These are phyloP conservation scores for Chymomyza caudatula DNA, from an alignment of 2,888 invertebrate species.

Conservation along the genomic window DNA sequence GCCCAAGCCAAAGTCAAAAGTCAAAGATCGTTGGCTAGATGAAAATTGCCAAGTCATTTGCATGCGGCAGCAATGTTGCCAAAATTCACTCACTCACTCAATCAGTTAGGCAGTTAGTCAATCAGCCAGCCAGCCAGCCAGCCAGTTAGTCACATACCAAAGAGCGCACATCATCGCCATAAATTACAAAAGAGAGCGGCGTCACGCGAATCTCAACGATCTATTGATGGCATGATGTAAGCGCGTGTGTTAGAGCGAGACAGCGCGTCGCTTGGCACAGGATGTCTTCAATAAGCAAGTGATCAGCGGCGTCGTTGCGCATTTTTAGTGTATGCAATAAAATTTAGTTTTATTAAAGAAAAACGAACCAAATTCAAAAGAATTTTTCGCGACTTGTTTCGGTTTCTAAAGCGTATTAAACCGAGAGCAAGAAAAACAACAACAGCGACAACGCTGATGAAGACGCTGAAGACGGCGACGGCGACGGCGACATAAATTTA, in stretches of 20 bases:
- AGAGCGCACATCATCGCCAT: constrained; percentile 48
- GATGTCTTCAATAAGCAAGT: constrained; percentile 48
- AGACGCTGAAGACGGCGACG: constrained; percentile 32
- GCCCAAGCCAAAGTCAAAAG: constrained; percentile 40
- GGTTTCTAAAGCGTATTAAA: constrained; percentile 20
- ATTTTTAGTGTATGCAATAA: constrained; percentile 60
- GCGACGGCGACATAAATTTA: constrained; percentile 57
- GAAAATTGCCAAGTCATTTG: constrained; percentile 31
- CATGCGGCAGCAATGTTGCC: constrained; percentile 31
- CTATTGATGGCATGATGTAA: background rate
- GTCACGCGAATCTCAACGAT: background rate
- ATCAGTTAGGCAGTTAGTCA: constrained; percentile 2
- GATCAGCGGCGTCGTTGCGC: constrained; percentile 23
- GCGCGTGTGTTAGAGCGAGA: background rate
- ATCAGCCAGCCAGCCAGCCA: background rate
- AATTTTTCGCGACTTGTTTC: constrained; percentile 63
- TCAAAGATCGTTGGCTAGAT: constrained; percentile 35
- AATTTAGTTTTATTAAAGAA: constrained; percentile 69
- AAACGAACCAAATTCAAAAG: constrained; percentile 68
- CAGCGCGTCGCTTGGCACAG: constrained; percentile 21
- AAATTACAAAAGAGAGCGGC: constrained; percentile 57
- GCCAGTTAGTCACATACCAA: background rate
- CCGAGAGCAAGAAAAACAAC: background rate
- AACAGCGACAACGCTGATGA: constrained; percentile 34
- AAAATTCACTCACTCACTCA: background rate